Evolutionary conservation across 2,888 invertebrate genomes (phyloP).

Genomic region (Phorcus lineatus): DNA sequence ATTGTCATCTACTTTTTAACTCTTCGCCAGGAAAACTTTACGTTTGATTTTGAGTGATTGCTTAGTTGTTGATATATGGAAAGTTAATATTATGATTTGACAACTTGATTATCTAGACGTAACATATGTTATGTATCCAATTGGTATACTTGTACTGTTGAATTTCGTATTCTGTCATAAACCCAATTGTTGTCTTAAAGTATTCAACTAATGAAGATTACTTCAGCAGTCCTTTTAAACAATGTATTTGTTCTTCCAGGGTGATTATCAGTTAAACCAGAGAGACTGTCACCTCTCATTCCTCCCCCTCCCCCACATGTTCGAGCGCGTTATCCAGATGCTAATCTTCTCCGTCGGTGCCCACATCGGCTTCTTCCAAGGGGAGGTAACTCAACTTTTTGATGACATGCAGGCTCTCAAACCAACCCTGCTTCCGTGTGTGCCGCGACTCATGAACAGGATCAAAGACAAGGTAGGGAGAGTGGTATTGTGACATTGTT

Average conservation of each 20-base stretch:
- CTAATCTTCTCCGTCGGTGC: conserved; percentile 85
- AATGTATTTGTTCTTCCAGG: conserved; percentile 50
- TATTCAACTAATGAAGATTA: too few species aligned
- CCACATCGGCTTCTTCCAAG: conserved; percentile 68
- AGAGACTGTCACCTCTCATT: conserved; percentile 84
- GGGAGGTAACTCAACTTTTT: conserved; percentile 53
- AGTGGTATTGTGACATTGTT: neutral
- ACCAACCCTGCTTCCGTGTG: conserved; percentile 65
- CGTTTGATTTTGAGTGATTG: too few species aligned
- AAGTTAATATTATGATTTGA: too few species aligned
- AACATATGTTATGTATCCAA: too few species aligned
- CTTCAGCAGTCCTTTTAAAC: too few species aligned
- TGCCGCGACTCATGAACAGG: conserved; percentile 66
- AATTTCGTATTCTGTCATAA: too few species aligned
- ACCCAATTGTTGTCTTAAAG: too few species aligned
- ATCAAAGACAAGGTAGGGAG: conserved; percentile 59
- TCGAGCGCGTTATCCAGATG: conserved; percentile 82
- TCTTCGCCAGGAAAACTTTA: too few species aligned
- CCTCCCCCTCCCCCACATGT: conserved; percentile 96
- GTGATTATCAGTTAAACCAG: conserved; percentile 31
- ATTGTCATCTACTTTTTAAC: too few species aligned
- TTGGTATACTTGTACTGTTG: too few species aligned
- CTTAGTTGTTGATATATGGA: too few species aligned
- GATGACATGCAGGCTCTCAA: conserved; percentile 60
- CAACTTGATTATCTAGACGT: too few species aligned